Base-by-base conservation (phyloP, 2,888 invertebrate species). In the Nomada flava region DNA sequence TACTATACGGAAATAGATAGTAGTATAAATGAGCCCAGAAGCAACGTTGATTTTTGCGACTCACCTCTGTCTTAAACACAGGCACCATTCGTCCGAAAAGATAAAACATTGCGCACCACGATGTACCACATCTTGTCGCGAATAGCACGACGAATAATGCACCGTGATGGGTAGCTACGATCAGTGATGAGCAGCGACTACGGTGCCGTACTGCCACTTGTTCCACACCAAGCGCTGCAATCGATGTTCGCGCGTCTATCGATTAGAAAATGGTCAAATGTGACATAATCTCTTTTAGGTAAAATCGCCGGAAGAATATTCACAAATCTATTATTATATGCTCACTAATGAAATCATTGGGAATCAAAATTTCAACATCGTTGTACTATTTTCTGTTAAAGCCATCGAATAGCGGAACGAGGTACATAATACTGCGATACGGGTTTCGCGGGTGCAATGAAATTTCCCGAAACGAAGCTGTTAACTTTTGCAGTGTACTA, bases 221-320 rank as follows among this genome's bases (percentile, higher is more conserved):
- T 92, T 92, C 88, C 91, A 92, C 91, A 72, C 68, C 70, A 90
- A 88, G 92, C 92, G 92, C 92, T 92, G 91, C 91, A 84, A 90
- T 91, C 91, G 90, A 89, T 83, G 89, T 89, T 90, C 89, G 89
- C 90, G 89, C 88, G 90, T 88, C 90, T 92, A 92, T 92, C 92
- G 92, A 92, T 92, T 92, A 88, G 82, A 63, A 44, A 69, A 65
- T 53, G 62, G 79, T 64, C 63, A 85, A 53, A 82, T 68, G 78
- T 83, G 70, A 64, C 76, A 84, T 78, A 55, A 74, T 77, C 63
- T 67, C 70, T 55, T 63, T 68, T 57, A 62, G 68, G n/a, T 59
- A 62, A 69, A 20, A 83, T 11, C 36, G 26, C 29, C 26, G 36
- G 52, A 63, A 47, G 50, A 55, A 55, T 10, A 63, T 36, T 42